Evolutionary conservation across 2,888 invertebrate genomes (phyloP).

Genomic region (Lysandra bellargus): DNA sequence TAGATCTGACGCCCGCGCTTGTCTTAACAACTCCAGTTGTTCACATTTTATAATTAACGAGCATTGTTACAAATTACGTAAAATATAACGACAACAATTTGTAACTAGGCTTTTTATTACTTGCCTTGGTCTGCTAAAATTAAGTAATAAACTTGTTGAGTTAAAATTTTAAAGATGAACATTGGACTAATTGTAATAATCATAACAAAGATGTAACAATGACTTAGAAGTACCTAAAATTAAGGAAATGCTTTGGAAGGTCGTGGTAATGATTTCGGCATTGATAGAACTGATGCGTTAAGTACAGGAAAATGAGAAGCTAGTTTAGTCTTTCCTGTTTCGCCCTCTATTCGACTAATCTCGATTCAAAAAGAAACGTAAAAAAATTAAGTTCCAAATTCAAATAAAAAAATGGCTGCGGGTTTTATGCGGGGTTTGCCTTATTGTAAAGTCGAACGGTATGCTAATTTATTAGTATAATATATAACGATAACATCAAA

Average conservation of each 20-base stretch:
- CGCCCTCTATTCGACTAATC: not conserved
- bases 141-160: not conserved
- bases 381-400: not conserved
- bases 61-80: not conserved
- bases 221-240: conserved; percentile 1
- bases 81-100: not conserved
- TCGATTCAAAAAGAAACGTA: not conserved
- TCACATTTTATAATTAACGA: not conserved
- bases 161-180: not conserved
- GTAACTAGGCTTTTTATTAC: not conserved
- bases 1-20: conserved; percentile 63
- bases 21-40: conserved; percentile 27
- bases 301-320: conserved; percentile 21
- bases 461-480: not conserved
- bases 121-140: not conserved
- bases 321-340: conserved; percentile 8
- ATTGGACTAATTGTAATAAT: conserved; percentile 1
- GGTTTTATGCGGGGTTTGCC: not conserved
- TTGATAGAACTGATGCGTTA: conserved; percentile 25
- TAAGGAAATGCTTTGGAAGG: conserved; percentile 29
- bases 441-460: not conserved
- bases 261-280: conserved; percentile 31
- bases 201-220: conserved; percentile 20
- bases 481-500: not conserved
- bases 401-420: not conserved